phyloP scores from a whole-genome alignment of 2,113 vertebrate species.

The Nibea albiflora region DNA sequence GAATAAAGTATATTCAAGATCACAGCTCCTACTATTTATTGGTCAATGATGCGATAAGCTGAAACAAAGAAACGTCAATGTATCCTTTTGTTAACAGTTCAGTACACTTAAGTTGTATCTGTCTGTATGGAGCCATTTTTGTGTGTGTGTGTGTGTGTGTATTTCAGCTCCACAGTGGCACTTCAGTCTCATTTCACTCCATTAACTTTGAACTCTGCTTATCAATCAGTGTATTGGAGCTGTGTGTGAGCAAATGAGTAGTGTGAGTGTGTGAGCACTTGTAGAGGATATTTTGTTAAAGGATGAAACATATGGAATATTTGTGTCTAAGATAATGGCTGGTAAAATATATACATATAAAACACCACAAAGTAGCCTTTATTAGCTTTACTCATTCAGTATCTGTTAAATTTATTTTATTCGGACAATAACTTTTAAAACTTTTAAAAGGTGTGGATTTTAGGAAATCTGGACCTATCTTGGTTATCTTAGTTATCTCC shows the following conservation, averaged over 20 bases:
- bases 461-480: conserved; percentile 1
- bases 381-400: not conserved
- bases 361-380: not conserved
- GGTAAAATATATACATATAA: not conserved
- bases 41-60: not conserved
- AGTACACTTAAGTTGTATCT: not conserved
- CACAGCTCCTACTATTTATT: conserved; percentile 3
- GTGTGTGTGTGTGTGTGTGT: conserved; percentile 4
- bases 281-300: not conserved
- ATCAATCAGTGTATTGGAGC: conserved; percentile 9
- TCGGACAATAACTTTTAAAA: not conserved
- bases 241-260: conserved; percentile 22
- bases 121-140: conserved; percentile 11
- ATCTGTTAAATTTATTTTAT: not conserved
- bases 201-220: conserved; percentile 27
- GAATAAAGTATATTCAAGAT: not conserved
- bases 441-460: not conserved
- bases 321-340: not conserved
- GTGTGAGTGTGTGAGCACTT: conserved; percentile 18
- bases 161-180: not conserved
- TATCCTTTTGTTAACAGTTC: not conserved
- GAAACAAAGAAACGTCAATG: not conserved
- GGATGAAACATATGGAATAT: not conserved
- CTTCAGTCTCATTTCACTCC: conserved; percentile 32
- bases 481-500: not conserved